Base-by-base conservation (phyloP, 2,888 invertebrate genomes). In the Ophion slaviceki region DNA sequence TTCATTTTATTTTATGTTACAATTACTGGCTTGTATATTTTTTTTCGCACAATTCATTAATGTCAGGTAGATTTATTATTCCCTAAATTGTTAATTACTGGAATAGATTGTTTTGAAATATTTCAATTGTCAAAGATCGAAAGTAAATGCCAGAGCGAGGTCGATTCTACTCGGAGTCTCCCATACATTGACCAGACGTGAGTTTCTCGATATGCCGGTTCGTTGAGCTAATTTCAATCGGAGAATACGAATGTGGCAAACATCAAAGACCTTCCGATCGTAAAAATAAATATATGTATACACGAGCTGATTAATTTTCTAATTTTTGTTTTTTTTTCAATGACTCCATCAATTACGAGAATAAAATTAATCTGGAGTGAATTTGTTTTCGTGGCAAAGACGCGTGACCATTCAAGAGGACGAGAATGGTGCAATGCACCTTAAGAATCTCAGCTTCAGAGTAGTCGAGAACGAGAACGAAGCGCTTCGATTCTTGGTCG, bases 361-460 rank as follows among this genome's bases (percentile, higher is more conserved):
- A 40, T 74, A 62, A 47, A 62, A 74, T 53, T 62, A 62, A 74
- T 53, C 40, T 40, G 10, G 28, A 8, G 24, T 36, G 11, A 28
- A 28, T 14, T 17, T 32, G 11, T 45, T 62, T 62, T 20, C 24
- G 28, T 28, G 1, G 4, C n/a, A 2, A n/a, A 77, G 95, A 87
- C 95, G 95, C 28, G 94, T 95, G 32, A 89, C 91, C 59, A 90
- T 95, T 40, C 91, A 94, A 87, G 95, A 95, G 89, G 95, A 95
- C 89, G 93, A 93, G 74, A 92, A 92, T 83, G 95, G 95, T 6
- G 93, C 92, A 86, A 92, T 94, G 76, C 95, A 94, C 87, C 88
- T 95, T 70, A 93, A 94, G 88, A 95, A 95, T 90, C 89, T 95
- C 85, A 94, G 92, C 87, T 92, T 95, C 74, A 93, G 94, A 62